Percentiles rank a stretch among this genome's conserved stretches.
Conservation (phyloP, 1,140 invertebrate species). For the Chrysoperla carnea region DNA sequence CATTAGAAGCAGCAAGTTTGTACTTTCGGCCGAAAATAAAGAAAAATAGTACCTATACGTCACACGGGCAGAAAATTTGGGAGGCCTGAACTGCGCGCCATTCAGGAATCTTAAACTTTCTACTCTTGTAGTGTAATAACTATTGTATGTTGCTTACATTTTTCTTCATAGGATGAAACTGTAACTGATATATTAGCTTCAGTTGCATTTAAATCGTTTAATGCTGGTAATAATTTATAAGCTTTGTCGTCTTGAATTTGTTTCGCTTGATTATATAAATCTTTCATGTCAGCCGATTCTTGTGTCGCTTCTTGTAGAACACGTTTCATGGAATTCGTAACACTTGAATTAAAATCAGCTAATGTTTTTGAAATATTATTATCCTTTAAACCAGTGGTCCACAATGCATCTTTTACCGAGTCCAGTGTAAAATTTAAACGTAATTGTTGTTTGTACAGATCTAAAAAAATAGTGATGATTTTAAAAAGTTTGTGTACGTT, state of each 20-base stretch:
- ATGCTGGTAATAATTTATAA: neutral
- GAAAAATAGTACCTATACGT: too few relatives aligned
- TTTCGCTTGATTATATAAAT: constrained; percentile 28
- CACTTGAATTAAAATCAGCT: constrained; percentile 10
- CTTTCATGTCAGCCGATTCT: constrained; percentile 26
- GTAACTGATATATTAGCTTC: constrained; percentile 13
- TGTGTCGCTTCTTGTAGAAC: constrained; percentile 25
- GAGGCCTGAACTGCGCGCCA: too few relatives aligned
- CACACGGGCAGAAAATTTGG: too few relatives aligned
- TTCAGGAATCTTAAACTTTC: too few relatives aligned
- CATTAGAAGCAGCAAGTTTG: too few relatives aligned
- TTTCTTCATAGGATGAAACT: constrained; percentile 19
- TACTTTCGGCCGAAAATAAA: too few relatives aligned
- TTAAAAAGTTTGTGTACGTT: neutral
- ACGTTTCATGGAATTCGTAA: constrained; percentile 17
- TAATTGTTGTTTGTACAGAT: constrained; percentile 20
- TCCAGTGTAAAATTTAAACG: constrained; percentile 26
- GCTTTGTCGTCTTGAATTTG: constrained; percentile 9
- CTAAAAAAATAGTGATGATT: neutral
- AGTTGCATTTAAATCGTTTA: neutral
- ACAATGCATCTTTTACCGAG: constrained; percentile 27
- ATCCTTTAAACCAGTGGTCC: constrained; percentile 29
- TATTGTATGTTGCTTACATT: constrained; percentile 15
- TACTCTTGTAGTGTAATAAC: too few relatives aligned
- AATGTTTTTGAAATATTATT: constrained; percentile 26